Conservation (phyloP, 2,888 invertebrate species). For the Eurytoma californica region DNA sequence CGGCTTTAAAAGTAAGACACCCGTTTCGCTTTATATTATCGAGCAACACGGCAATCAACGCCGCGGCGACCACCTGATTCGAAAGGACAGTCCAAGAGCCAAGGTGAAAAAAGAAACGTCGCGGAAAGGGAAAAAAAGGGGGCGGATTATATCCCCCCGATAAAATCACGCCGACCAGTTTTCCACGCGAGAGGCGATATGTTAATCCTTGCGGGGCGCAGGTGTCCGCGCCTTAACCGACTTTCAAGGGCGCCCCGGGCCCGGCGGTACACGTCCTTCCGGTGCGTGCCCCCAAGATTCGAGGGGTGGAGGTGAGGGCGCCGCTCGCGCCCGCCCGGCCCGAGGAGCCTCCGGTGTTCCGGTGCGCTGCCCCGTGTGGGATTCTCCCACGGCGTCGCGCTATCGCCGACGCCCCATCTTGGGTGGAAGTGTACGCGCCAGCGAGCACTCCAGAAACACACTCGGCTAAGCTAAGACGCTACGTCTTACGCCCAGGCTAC, state of each 20-base stretch:
- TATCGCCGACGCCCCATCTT: conserved; percentile 31
- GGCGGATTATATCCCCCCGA: neutral
- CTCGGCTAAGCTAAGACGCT: too few species aligned
- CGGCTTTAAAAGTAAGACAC: too few species aligned
- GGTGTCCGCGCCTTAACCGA: conserved; percentile 48
- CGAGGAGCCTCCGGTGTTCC: conserved; percentile 64
- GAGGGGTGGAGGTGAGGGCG: conserved; percentile 53
- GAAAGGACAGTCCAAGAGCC: too few species aligned
- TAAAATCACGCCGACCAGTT: too few species aligned
- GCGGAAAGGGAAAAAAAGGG: neutral
- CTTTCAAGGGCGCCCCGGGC: conserved; percentile 53
- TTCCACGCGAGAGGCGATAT: neutral
- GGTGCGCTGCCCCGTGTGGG: conserved; percentile 72
- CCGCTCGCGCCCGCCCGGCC: conserved; percentile 4
- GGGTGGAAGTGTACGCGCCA: conserved; percentile 1
- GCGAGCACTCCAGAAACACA: neutral
- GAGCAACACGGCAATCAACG: neutral
- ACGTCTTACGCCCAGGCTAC: too few species aligned
- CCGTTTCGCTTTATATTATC: too few species aligned
- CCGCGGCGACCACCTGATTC: too few species aligned
- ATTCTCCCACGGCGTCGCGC: conserved; percentile 68
- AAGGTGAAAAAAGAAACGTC: too few species aligned
- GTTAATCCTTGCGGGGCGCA: conserved; percentile 21
- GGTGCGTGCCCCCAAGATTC: conserved; percentile 25
- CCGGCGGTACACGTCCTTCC: conserved; percentile 45